Percentiles rank a stretch among this genome's conserved stretches.
These are phyloP conservation scores for Neotoma lepida DNA, from an alignment of 2,113 vertebrate species.

Conservation along the genomic window DNA sequence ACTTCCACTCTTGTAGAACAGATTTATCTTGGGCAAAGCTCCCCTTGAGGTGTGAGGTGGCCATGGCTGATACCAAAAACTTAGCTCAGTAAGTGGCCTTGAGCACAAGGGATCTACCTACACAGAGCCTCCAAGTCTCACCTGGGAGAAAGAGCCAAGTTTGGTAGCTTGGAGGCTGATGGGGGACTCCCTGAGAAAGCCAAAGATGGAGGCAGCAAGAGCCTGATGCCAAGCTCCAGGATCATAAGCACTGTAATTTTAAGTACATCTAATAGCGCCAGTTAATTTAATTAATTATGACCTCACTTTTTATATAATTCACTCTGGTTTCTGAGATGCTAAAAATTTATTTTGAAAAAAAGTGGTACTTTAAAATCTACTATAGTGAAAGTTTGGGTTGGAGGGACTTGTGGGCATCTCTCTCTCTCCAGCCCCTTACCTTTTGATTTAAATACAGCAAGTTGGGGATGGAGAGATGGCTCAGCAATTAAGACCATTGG, in stretches of 20 bases:
- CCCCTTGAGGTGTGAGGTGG: not conserved
- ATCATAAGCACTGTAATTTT: not conserved
- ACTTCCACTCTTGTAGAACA: not conserved
- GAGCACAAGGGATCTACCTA: not conserved
- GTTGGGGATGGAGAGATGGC: not conserved
- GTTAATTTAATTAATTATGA: not conserved
- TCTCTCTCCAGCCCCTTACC: not conserved
- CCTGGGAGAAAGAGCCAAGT: not conserved
- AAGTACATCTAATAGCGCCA: not conserved
- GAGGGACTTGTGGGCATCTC: not conserved
- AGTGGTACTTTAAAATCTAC: not conserved
- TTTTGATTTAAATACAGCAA: not conserved
- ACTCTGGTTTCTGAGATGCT: not conserved
- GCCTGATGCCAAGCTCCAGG: fast-evolving
- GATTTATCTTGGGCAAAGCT: not conserved
- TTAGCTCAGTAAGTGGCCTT: not conserved
- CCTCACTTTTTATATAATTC: not conserved
- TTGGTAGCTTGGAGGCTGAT: fast-evolving
- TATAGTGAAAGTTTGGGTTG: not conserved
- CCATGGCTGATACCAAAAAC: not conserved
- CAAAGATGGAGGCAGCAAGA: not conserved
- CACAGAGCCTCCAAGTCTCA: not conserved
- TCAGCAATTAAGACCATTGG: not conserved
- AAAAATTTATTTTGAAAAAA: not conserved
- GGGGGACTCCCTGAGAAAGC: not conserved